Percentiles rank a stretch among this genome's conserved stretches.
These are phyloP conservation scores for Sorex araneus DNA, from an alignment of 2,113 vertebrate genomes.

Conservation along the genomic window DNA sequence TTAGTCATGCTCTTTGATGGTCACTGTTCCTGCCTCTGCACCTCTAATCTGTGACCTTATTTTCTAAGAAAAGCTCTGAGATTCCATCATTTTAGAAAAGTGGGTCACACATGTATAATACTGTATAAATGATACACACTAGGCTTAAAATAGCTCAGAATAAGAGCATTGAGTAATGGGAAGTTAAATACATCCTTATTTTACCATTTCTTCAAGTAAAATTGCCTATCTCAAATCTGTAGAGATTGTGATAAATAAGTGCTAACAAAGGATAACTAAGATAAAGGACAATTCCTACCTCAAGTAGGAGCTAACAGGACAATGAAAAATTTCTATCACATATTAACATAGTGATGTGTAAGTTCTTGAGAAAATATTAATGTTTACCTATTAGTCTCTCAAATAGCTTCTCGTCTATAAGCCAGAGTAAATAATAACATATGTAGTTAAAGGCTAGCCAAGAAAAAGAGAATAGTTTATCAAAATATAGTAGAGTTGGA, in stretches of 20 bases:
- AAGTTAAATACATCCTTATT: constrained; percentile 1
- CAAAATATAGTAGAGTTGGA: rapidly evolving
- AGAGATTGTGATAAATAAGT: no score
- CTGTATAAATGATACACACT: background rate
- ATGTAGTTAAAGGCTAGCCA: constrained; percentile 6
- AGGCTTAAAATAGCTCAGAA: constrained; percentile 36
- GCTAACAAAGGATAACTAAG: no score
- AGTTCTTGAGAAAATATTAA: constrained; percentile 48
- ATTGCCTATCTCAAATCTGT: background rate
- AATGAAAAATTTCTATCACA: background rate
- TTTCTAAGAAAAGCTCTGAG: constrained; percentile 58
- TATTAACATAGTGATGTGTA: background rate
- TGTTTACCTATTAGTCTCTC: constrained; percentile 21
- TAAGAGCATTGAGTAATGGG: background rate
- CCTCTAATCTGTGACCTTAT: constrained; percentile 17
- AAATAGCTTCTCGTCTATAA: background rate
- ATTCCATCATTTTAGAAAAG: constrained; percentile 5
- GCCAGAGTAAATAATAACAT: background rate
- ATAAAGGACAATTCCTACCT: background rate
- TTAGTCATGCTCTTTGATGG: background rate
- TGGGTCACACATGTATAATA: background rate
- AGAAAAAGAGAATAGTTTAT: background rate
- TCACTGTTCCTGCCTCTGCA: background rate
- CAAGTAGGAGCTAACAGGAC: background rate
- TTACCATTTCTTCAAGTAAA: constrained; percentile 46